Percentiles rank a stretch among this genome's conserved stretches.
phyloP scores from a whole-genome alignment of 2,797 vertebrate species.

The Gallinago solitaria region DNA sequence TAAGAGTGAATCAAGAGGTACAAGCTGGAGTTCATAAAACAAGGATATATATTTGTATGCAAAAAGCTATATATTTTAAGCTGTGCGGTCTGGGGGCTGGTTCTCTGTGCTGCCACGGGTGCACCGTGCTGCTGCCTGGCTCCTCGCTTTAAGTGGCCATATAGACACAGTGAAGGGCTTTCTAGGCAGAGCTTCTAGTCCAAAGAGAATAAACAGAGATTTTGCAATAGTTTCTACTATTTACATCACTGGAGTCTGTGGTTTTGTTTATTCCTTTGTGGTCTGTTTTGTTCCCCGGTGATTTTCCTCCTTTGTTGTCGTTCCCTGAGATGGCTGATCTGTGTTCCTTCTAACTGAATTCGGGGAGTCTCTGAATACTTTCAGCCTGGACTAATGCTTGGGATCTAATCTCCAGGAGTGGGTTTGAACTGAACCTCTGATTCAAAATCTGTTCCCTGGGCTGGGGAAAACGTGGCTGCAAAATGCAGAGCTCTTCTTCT shows the following conservation, averaged over 20 bases:
- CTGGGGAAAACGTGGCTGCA: neutral
- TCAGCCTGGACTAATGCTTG: neutral
- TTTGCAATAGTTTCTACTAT: neutral
- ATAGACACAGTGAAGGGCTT: neutral
- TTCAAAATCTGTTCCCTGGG: neutral
- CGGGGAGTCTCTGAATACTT: neutral
- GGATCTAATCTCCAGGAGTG: neutral
- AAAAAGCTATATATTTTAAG: accelerated
- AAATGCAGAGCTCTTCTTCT: neutral
- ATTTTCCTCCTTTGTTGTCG: neutral
- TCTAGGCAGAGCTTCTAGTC: neutral
- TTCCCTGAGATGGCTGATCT: neutral
- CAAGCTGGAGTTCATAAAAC: neutral
- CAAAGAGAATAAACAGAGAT: neutral
- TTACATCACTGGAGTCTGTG: neutral
- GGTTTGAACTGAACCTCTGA: neutral
- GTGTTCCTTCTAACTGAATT: neutral
- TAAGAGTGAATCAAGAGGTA: neutral
- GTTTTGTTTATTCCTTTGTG: neutral
- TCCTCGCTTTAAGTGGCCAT: neutral
- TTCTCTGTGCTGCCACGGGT: accelerated
- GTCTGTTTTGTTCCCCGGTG: neutral
- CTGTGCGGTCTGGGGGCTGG: neutral
- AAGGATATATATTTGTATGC: neutral
- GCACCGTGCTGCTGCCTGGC: accelerated